Percentiles rank a stretch among this genome's conserved stretches.
phyloP scores from a whole-genome alignment of 2,113 vertebrate genomes.

The Brachyhypopomus occidentalis region DNA sequence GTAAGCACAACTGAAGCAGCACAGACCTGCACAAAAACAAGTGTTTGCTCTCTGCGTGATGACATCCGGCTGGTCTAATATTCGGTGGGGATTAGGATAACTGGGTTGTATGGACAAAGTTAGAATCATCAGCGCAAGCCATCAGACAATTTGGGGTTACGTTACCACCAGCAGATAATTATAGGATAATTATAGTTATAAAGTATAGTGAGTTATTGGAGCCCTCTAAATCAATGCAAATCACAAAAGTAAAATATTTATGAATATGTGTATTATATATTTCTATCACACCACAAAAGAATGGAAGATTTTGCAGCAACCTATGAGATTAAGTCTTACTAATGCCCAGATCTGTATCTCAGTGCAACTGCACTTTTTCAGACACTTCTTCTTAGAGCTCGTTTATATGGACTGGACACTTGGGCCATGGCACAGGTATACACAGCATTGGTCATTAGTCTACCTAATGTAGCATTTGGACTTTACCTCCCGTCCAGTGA shows the following conservation, averaged over 20 bases:
- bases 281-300: background rate
- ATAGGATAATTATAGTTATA: background rate
- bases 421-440: background rate
- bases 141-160: background rate
- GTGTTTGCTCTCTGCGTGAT: background rate
- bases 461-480: background rate
- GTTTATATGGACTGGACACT: background rate
- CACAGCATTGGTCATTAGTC: background rate
- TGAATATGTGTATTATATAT: background rate
- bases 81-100: background rate
- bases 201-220: background rate
- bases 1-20: background rate
- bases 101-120: background rate
- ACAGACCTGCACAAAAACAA: slow-evolving; percentile 10
- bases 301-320: background rate
- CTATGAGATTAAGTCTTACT: background rate
- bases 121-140: background rate
- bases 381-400: background rate
- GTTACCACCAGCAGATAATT: slow-evolving; percentile 4
- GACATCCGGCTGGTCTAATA: background rate
- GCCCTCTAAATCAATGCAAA: background rate
- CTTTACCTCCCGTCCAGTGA: background rate
- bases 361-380: background rate
- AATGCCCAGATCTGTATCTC: background rate
- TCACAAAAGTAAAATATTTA: background rate